Evolutionary conservation across 2,888 invertebrate genomes (phyloP).

Genomic region (Dasysyrphus albostriatus): DNA sequence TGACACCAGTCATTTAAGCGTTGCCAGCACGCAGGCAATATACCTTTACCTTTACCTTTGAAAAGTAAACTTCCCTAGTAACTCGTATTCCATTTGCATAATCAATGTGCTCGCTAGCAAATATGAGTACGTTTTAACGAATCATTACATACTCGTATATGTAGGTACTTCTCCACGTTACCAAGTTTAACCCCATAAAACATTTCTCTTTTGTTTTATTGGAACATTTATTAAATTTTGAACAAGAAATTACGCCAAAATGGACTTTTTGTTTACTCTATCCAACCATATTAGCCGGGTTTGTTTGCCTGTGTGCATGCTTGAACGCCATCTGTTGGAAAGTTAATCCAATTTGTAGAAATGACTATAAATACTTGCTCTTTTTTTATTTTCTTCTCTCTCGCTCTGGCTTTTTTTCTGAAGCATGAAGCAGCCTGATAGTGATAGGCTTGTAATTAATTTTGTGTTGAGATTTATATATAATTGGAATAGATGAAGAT

Average conservation of each 20-base stretch:
- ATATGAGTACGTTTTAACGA: not conserved
- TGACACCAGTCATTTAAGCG: constrained; percentile 48
- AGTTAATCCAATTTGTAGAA: constrained; percentile 41
- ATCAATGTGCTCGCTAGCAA: constrained; percentile 30
- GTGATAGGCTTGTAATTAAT: constrained; percentile 55
- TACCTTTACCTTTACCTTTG: not conserved
- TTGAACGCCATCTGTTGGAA: constrained; percentile 24
- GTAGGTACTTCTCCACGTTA: not conserved
- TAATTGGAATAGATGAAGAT: constrained; percentile 67
- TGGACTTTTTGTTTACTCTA: no score
- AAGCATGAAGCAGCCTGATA: not conserved
- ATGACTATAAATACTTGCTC: constrained; percentile 24
- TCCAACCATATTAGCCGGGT: not conserved
- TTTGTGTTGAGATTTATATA: constrained; percentile 53
- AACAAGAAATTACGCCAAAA: constrained; percentile 35
- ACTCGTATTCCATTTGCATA: no score
- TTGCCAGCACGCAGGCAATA: constrained; percentile 42
- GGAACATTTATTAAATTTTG: constrained; percentile 40
- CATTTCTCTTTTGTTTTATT: constrained; percentile 13
- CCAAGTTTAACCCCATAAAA: not conserved
- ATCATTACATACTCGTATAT: not conserved
- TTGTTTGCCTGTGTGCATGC: constrained; percentile 4
- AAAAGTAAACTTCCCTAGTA: no score
- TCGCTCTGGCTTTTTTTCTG: not conserved
- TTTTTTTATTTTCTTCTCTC: no score